These are phyloP conservation scores for Vireo griseus DNA, from an alignment of 2,797 vertebrate species.

Conservation along the genomic window DNA sequence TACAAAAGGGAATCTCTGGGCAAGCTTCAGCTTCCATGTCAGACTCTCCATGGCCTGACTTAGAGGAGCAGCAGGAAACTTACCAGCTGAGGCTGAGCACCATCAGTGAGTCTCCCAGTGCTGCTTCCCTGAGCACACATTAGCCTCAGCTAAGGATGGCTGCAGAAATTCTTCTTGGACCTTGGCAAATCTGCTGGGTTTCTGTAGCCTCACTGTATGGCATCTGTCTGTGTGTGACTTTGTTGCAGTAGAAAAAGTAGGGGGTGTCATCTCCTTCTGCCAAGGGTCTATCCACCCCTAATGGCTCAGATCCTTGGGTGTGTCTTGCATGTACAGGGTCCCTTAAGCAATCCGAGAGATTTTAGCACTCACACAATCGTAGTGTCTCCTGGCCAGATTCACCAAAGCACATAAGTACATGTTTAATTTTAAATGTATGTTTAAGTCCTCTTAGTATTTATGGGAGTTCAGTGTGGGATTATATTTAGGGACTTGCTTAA, in stretches of 20 bases:
- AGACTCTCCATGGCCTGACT: neutral
- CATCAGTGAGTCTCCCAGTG: accelerated
- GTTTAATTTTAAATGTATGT: conserved; percentile 39
- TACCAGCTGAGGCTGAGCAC: neutral
- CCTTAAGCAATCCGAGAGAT: neutral
- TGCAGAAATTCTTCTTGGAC: neutral
- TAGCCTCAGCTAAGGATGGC: neutral
- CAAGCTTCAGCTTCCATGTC: neutral
- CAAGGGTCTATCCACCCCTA: neutral
- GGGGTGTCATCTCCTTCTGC: neutral
- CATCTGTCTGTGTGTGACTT: neutral
- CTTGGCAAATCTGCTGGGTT: neutral
- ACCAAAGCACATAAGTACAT: neutral
- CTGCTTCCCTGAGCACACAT: accelerated
- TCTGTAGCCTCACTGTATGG: neutral
- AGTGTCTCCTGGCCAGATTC: neutral
- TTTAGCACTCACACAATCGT: neutral
- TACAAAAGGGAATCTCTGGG: neutral
- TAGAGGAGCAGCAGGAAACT: neutral
- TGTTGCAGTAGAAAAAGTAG: neutral
- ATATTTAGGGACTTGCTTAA: conserved; percentile 33
- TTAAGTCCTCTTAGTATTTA: conserved; percentile 43
- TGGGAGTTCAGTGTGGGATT: neutral
- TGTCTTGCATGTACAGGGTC: neutral
- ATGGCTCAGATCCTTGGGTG: neutral